These are phyloP conservation scores for Bombus terrestris DNA, from an alignment of 1,140 invertebrate genomes.

Conservation along the genomic window DNA sequence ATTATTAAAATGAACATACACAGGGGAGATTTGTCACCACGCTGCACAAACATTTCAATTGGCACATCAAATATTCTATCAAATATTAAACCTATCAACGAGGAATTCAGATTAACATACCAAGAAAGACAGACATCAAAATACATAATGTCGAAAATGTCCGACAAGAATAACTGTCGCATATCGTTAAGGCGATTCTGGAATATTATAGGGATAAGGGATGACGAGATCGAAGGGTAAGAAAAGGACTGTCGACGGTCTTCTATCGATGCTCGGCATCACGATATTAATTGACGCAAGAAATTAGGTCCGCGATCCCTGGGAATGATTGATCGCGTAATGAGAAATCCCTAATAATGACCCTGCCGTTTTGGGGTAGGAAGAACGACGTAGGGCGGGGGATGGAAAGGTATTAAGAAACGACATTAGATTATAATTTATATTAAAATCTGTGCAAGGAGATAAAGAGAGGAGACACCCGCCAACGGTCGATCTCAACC, in stretches of 20 bases:
- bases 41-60: background rate
- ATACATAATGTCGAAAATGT: background rate
- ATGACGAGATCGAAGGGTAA: conserved; percentile 48
- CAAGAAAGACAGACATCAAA: background rate
- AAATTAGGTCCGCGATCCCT: conserved; percentile 77
- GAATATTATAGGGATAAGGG: conserved; percentile 55
- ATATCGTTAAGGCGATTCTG: background rate
- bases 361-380: conserved; percentile 71
- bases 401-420: conserved; percentile 80
- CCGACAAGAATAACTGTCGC: conserved; percentile 20
- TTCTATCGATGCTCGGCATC: conserved; percentile 63
- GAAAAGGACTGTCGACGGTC: conserved; percentile 54
- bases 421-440: conserved; percentile 83
- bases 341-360: conserved; percentile 82
- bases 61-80: background rate
- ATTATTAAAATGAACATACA: background rate
- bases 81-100: background rate
- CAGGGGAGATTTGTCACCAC: background rate
- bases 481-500: conserved; percentile 74
- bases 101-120: background rate
- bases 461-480: conserved; percentile 79
- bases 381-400: conserved; percentile 40
- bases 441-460: conserved; percentile 82
- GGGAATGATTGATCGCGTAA: conserved; percentile 81
- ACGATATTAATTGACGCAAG: conserved; percentile 80